Evolutionary conservation across 2,113 vertebrate species (phyloP).

Genomic region (Coracopsis vasa): DNA sequence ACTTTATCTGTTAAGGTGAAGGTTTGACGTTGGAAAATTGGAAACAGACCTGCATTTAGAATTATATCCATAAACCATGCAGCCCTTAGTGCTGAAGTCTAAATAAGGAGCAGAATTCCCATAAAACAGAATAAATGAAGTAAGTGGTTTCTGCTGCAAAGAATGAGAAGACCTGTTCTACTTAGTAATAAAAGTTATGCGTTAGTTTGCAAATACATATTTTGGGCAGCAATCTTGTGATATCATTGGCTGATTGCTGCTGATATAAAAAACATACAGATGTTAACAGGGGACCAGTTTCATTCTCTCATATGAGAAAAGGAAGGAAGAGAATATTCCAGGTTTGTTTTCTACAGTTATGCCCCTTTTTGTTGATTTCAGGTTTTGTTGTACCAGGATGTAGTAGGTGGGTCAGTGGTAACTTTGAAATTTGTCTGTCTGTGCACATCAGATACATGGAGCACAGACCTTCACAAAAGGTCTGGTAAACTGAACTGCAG

Average conservation of each 20-base stretch:
- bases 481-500: not conserved
- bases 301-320: not conserved
- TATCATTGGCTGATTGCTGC: not conserved
- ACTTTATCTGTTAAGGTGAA: not conserved
- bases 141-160: not conserved
- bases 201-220: not conserved
- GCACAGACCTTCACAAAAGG: not conserved
- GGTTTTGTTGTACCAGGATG: not conserved
- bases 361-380: not conserved
- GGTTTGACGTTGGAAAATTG: not conserved
- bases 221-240: not conserved
- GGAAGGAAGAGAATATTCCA: not conserved
- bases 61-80: not conserved
- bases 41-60: not conserved
- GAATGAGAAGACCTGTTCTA: not conserved
- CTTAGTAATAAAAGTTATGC: not conserved
- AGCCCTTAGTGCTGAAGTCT: not conserved
- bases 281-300: not conserved
- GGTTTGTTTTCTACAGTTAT: not conserved
- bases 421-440: not conserved
- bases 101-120: constrained; percentile 13
- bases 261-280: not conserved
- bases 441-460: not conserved
- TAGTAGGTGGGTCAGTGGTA: not conserved
- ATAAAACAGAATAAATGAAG: not conserved